phyloP scores from a whole-genome alignment of 2,113 vertebrate species.

The Crotophaga sulcirostris region DNA sequence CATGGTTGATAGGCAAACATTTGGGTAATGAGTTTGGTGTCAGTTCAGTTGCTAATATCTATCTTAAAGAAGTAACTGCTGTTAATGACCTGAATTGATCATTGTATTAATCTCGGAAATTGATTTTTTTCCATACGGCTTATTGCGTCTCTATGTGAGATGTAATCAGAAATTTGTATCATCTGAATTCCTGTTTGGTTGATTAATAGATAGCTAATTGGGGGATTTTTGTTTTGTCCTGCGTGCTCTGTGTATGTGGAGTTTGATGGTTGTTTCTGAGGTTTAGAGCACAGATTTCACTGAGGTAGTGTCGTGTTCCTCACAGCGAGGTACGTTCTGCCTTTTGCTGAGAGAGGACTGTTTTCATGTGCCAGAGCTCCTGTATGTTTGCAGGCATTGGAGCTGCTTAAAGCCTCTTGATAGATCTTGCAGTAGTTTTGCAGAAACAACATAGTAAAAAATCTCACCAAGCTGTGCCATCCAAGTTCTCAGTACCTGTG shows the following conservation, averaged over 20 bases:
- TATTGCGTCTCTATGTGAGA: conserved; percentile 13
- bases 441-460: neutral
- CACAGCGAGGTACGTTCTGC: neutral
- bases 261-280: neutral
- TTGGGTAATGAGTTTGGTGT: conserved; percentile 37
- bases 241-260: neutral
- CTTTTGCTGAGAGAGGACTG: neutral
- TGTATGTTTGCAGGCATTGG: neutral
- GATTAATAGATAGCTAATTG: neutral
- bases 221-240: neutral
- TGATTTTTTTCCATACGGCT: neutral
- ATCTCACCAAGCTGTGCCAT: neutral
- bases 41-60: conserved; percentile 18
- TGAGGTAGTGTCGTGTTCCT: fast-evolving
- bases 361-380: neutral
- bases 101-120: conserved; percentile 30
- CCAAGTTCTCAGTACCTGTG: neutral
- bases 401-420: neutral
- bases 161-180: neutral
- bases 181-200: neutral
- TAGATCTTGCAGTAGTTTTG: neutral
- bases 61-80: conserved; percentile 23
- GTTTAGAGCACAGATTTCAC: neutral
- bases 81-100: conserved; percentile 17
- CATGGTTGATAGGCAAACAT: neutral